Percentiles rank a stretch among this genome's conserved stretches.
Evolutionary conservation across 1,140 invertebrate species (phyloP).

Genomic region (Ceratina calcarata): DNA sequence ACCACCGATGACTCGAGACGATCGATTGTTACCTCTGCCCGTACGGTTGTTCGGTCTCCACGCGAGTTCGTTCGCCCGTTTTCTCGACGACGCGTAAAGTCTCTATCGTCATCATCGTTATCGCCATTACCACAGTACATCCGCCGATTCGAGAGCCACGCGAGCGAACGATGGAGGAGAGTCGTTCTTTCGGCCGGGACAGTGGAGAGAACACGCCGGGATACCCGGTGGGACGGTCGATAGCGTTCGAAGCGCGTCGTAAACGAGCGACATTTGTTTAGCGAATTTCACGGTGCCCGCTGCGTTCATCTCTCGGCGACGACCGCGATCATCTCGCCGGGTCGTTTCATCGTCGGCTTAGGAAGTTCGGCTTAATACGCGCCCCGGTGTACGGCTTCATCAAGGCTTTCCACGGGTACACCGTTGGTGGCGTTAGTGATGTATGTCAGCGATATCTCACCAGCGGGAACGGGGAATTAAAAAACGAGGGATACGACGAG

Average conservation of each 20-base stretch:
- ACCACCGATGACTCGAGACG: conserved; percentile 8
- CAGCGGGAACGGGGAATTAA: conserved; percentile 43
- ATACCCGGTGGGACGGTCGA: conserved; percentile 35
- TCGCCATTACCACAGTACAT: conserved; percentile 58
- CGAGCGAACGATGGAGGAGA: not conserved
- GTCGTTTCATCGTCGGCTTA: conserved; percentile 40
- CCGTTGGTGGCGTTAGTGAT: conserved; percentile 74
- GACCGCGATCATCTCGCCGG: conserved; percentile 56
- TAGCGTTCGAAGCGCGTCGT: conserved; percentile 50
- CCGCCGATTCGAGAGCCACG: conserved; percentile 58
- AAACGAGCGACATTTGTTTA: conserved; percentile 64
- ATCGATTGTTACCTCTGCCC: conserved; percentile 41
- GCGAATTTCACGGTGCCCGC: conserved; percentile 56
- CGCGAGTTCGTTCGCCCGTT: conserved; percentile 51
- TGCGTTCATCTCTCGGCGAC: conserved; percentile 46
- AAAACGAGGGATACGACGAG: conserved; percentile 35
- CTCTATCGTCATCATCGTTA: conserved; percentile 67
- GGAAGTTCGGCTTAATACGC: conserved; percentile 41
- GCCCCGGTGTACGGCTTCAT: conserved; percentile 70
- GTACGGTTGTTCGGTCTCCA: conserved; percentile 53
- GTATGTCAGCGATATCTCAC: conserved; percentile 74
- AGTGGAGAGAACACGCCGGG: conserved; percentile 36
- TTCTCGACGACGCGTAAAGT: conserved; percentile 61
- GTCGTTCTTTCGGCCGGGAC: conserved; percentile 37
- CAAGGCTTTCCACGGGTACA: conserved; percentile 61